Base-by-base conservation (phyloP, 2,797 vertebrate species). In the Ficedula albicollis region DNA sequence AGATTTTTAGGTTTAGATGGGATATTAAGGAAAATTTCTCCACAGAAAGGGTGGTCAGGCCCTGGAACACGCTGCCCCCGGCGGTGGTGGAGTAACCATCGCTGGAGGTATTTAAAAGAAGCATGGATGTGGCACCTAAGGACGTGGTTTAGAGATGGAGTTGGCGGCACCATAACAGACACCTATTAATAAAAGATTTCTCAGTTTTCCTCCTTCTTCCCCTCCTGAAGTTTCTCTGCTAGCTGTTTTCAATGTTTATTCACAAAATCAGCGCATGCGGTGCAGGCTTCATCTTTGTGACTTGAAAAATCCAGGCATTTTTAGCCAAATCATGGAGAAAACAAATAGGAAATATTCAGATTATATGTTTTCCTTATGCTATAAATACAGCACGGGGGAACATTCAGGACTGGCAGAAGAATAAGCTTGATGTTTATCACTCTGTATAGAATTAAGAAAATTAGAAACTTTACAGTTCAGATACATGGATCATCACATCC, bases 151-250 rank as follows among this genome's bases (percentile, higher is more conserved):
- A 43, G 8, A 22, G 21, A 21, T 32, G 56, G 22, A 19, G 36
- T 36, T 70, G 60, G 51, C 2, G 5, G 63, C 49, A 6, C 18
- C 6, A 1, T 5, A 25, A 32, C 19, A 5, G 22, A 4, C 5
- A 3, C 3, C 20, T 9, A 32, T 52, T 14, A 32, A 6, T 1
- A 7, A 22, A 19, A 10, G 6, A n/a, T n/a, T 9, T 38, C 32
- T 39, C 36, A 1, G 0, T 11, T 56, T 26, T 39, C 49, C 4
- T 14, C 49, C 27, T 46, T 13, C 14, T 27, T 12, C 1, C 5
- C 27, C 3, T 16, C 13, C 18, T 18, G 30, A 34, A 43, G 29
- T 34, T 30, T 46, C 27, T 75, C 32, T 68, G 13, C 52, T 63
- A 30, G 52, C 48, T n/a, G 14, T 39, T 80, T 62, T 25, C 18